phyloP scores from a whole-genome alignment of 2,797 vertebrate species.

The Hippopotamyrus pictus region DNA sequence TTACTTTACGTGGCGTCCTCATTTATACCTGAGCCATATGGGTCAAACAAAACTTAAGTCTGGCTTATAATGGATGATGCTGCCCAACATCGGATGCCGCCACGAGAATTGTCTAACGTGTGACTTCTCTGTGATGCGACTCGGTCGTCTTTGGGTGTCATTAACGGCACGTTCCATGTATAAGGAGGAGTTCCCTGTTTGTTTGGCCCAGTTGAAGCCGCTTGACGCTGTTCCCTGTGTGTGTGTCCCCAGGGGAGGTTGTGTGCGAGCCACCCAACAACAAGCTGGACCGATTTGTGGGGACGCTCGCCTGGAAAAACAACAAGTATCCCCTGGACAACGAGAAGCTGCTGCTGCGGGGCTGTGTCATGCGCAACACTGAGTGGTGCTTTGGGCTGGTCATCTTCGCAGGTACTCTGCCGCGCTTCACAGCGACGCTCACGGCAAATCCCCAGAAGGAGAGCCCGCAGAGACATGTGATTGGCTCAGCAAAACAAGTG shows the following conservation, averaged over 20 bases:
- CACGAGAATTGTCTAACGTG: not conserved
- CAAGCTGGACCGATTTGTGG: slow-evolving; percentile 72
- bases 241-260: slow-evolving; percentile 58
- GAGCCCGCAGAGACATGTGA: not conserved
- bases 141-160: not conserved
- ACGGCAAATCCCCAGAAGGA: not conserved
- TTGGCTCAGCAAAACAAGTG: not conserved
- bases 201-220: not conserved
- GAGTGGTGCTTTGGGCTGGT: slow-evolving; percentile 80
- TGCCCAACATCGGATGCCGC: not conserved
- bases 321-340: slow-evolving; percentile 68
- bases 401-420: slow-evolving; percentile 66
- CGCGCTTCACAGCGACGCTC: not conserved
- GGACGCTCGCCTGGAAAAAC: slow-evolving; percentile 67
- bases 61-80: not conserved
- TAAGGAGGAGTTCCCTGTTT: not conserved
- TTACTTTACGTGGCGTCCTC: not conserved
- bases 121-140: not conserved
- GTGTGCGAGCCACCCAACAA: slow-evolving; percentile 77
- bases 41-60: not conserved
- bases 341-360: slow-evolving; percentile 70
- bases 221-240: not conserved
- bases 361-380: slow-evolving; percentile 75
- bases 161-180: not conserved
- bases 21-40: not conserved